Conservation (phyloP, 1,140 invertebrate species). For the Listronotus bonariensis region DNA sequence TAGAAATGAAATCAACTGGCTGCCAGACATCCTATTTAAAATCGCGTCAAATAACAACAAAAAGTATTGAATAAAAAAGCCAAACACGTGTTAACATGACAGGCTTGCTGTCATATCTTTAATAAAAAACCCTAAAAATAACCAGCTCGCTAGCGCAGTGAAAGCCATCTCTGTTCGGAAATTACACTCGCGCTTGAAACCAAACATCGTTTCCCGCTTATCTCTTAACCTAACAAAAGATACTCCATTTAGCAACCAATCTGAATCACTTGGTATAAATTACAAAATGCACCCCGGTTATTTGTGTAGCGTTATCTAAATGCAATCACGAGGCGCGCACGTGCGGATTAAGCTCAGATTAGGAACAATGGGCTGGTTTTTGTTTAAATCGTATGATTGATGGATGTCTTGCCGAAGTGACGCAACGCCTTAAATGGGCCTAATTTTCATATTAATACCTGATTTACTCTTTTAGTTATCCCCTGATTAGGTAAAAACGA, state of each 20-base stretch:
- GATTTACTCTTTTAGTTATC: no score
- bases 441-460: constrained; percentile 20
- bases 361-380: constrained; percentile 28
- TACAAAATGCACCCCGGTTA: constrained; percentile 26
- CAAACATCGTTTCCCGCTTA: constrained; percentile 22
- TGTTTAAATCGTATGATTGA: constrained; percentile 35
- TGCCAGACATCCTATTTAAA: constrained; percentile 39
- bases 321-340: constrained; percentile 24
- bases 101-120: constrained; percentile 37
- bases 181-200: constrained; percentile 16
- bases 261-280: constrained; percentile 18
- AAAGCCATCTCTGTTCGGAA: constrained; percentile 36
- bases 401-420: constrained; percentile 13
- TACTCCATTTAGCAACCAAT: constrained; percentile 7
- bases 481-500: no score
- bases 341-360: constrained; percentile 34
- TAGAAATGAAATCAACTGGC: constrained; percentile 39
- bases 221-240: constrained; percentile 30
- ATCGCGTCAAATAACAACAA: constrained; percentile 36
- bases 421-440: not conserved
- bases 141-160: constrained; percentile 10
- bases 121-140: constrained; percentile 41
- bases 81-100: constrained; percentile 43
- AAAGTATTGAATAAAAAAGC: constrained; percentile 34
- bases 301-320: constrained; percentile 24